Evolutionary conservation across 2,113 vertebrate species (phyloP), one percentile per base, ranked within the genome.

Genomic region (Tupaia chinensis): DNA sequence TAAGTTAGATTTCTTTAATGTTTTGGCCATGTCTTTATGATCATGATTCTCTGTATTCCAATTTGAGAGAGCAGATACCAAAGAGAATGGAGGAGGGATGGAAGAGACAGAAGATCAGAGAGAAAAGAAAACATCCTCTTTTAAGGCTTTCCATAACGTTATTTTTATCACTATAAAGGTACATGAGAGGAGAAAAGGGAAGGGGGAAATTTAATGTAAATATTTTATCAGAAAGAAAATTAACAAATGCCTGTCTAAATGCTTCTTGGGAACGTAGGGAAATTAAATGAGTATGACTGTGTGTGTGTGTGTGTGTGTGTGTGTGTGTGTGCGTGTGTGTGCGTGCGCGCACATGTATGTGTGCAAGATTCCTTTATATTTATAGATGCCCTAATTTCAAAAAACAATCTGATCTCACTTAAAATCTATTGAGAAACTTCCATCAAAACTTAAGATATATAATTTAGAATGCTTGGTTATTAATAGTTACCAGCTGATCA

Each of bases 401-500:
- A 70, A 91, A 82, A 32, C 32, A 94, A 3, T 95, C 22, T 93
- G 44, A 95, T 34, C 8, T 95, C 65, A 92, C 4, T 78, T 92
- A 70, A 87, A 88, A 27, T 92, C 74, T 89, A 53, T 68, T 58
- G 68, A 53, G 68, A 68, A 86, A 72, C 54, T 73, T 83, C 54
- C 70, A 89, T 82, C 63, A 70, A 87, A 90, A 86, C 53, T 66
- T 70, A 84, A 92, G 25, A 65, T 86, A 6, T 68, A n/a, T 82
- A 72, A 80, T 34, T 76, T 78, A 89, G 13, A 94, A 69, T 89
- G 25, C 10, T 89, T 29, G 32, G 32, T 91, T 25, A 87, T 13
- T 80, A n/a, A 96, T 91, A 94, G 94, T 98, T 98, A 98, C 98
- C 98, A 98, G 89, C 61, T 98, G 97, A 82, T 98, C 97, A 89